Percentiles rank a stretch among this genome's conserved stretches.
phyloP scores from a whole-genome alignment of 2,113 vertebrate species.

The Passer montanus region DNA sequence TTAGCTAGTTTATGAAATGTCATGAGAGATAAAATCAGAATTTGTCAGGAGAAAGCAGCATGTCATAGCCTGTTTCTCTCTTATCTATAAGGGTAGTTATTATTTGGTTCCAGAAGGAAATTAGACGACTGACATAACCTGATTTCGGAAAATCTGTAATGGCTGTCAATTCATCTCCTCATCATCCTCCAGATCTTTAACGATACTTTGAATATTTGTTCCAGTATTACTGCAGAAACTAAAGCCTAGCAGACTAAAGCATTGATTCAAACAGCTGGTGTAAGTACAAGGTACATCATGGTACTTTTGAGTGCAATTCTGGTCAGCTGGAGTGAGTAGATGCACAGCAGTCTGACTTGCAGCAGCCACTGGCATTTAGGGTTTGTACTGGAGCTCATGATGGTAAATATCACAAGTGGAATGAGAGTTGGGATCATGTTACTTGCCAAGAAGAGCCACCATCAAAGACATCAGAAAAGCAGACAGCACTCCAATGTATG shows the following conservation, averaged over 20 bases:
- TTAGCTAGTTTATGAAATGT: neutral
- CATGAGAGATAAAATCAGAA: neutral
- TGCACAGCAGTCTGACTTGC: neutral
- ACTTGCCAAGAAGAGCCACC: neutral
- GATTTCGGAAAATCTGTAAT: neutral
- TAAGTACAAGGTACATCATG: neutral
- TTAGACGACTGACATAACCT: neutral
- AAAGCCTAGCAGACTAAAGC: neutral
- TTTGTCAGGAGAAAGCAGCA: neutral
- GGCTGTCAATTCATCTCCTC: neutral
- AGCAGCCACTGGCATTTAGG: neutral
- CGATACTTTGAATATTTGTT: neutral
- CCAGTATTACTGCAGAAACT: neutral
- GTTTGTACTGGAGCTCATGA: neutral
- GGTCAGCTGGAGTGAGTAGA: neutral
- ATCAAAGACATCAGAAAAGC: neutral
- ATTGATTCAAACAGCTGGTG: neutral
- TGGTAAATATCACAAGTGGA: neutral
- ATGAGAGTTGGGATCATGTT: slow-evolving; percentile 1
- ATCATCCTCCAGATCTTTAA: neutral
- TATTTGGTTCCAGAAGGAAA: slow-evolving; percentile 5
- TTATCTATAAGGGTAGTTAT: neutral
- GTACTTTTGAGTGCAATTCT: neutral
- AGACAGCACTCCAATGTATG: neutral
- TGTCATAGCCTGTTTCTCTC: neutral